A percentile compares a stretch with the other conserved stretches of the same genome.
Conservation (phyloP, 1,140 invertebrate species). For the Hylaeus volcanicus region DNA sequence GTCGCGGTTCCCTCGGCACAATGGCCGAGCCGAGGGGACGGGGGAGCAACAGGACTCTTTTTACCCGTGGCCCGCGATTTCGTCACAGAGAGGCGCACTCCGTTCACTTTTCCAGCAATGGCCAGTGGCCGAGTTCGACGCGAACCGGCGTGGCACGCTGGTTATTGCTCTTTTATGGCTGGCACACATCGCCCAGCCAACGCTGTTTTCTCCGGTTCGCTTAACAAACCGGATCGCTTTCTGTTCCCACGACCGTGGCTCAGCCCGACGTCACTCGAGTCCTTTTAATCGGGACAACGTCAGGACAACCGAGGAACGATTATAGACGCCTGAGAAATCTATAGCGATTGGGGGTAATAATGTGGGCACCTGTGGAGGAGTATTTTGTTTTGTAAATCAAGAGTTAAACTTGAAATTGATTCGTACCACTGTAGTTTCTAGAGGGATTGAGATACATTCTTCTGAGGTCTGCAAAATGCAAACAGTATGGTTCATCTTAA, state of each 20-base stretch:
- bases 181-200: constrained; percentile 31
- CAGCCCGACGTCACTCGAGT: not conserved
- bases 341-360: too few species aligned
- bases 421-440: too few species aligned
- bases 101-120: constrained; percentile 53
- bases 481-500: too few species aligned
- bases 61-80: constrained; percentile 11
- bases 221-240: constrained; percentile 39
- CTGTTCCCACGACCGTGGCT: constrained; percentile 37
- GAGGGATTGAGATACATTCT: too few species aligned
- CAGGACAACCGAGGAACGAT: not conserved
- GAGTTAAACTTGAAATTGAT: too few species aligned
- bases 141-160: constrained; percentile 29
- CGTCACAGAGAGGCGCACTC: constrained; percentile 38
- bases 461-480: too few species aligned
- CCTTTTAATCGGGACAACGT: not conserved
- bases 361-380: too few species aligned
- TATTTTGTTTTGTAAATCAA: too few species aligned
- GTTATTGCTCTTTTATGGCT: constrained; percentile 52
- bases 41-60: not conserved
- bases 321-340: too few species aligned
- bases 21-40: not conserved
- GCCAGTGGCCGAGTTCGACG: constrained; percentile 43
- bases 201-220: constrained; percentile 36
- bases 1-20: not conserved